Conservation (phyloP, 2,888 invertebrate genomes). For the Tipula confusa region DNA sequence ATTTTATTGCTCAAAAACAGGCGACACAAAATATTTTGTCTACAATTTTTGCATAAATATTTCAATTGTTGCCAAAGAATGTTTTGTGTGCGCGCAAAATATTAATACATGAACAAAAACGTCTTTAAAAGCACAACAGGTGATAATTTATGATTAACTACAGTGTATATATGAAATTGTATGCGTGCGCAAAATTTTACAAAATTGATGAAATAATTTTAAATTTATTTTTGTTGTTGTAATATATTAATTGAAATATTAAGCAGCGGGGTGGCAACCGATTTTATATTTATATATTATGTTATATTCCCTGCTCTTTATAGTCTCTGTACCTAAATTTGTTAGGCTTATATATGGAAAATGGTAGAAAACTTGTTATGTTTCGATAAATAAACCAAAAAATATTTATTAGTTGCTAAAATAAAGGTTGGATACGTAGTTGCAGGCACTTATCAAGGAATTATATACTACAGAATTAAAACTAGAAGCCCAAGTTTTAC, state of each 20-base stretch:
- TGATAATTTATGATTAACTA: background rate
- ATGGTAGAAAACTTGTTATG: no score
- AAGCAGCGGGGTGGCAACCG: background rate
- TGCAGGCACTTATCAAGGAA: no score
- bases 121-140: background rate
- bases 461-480: no score
- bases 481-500: no score
- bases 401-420: no score
- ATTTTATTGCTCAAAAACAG: background rate
- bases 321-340: no score
- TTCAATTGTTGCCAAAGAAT: background rate
- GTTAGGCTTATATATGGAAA: no score
- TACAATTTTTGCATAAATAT: background rate
- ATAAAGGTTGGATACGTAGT: no score
- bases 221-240: background rate
- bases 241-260: constrained; percentile 16
- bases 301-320: no score
- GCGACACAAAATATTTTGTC: background rate
- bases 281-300: no score
- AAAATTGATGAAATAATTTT: background rate
- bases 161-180: background rate
- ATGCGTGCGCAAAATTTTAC: background rate
- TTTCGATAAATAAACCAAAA: no score
- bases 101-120: background rate
- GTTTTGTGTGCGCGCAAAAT: background rate